Base-by-base conservation (phyloP, 2,113 vertebrate species). In the Trematomus loennbergii region DNA sequence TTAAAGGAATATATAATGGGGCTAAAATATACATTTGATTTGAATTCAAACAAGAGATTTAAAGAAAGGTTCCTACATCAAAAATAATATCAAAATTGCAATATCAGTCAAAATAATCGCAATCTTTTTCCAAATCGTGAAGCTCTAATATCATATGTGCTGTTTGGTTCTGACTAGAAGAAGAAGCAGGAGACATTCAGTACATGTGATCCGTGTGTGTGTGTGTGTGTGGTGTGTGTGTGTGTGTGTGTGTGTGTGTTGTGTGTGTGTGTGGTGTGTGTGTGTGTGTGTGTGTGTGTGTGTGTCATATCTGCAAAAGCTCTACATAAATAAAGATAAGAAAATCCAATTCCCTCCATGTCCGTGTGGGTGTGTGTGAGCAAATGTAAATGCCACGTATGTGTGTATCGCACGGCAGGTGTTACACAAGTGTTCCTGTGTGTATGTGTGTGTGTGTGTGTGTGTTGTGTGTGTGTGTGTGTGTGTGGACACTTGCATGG, bases 361-460 rank as follows among this genome's bases (percentile, higher is more conserved):
- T 82, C 60, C 1, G 17, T 46, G 70, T 82, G 81, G 65, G 77
- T 58, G 55, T 67, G 55, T 70, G 59, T 33, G 43, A 75, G 65
- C 46, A 61, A 82, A 84, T 76, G 50, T 52, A 72, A 59, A 53
- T n/a, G 53, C 54, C 49, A 29, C 66, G 46, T 48, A 20, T 54
- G 75, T 15, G 54, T 61, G 45, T 61, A 29, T 64, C 2, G 5
- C 25, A 84, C 3, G 5, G 60, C 64, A 61, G 81, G 36, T 15
- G 1, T 88, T 87, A 91, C 78, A 75, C 63, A 86, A 83, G 77
- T 71, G 65, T 82, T n/a, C n/a, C n/a, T 33, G 57, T 61, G n/a
- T 55, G 67, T 62, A 46, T 73, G 52, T 57, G 40, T 52, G 63
- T 78, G 65, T 71, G 45, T 17, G 52, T 25, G 78, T 33, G 57